Evolutionary conservation across 2,888 invertebrate species (phyloP).

Genomic region (Campoplex nolae): DNA sequence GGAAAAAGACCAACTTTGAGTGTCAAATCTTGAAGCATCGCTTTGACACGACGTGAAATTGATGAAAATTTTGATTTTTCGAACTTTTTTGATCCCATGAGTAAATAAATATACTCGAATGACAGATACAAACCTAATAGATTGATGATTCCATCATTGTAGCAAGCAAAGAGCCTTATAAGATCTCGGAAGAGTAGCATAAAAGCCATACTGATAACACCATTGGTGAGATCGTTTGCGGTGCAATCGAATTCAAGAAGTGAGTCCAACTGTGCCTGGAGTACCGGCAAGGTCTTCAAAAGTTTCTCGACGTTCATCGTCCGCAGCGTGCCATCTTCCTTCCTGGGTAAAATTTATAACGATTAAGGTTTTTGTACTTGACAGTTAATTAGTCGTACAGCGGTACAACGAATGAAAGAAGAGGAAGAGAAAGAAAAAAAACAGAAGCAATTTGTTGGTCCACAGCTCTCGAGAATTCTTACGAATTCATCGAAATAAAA

Average conservation of each 20-base stretch:
- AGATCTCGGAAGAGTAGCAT: slow-evolving; percentile 99
- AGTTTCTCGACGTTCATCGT: slow-evolving; percentile 99
- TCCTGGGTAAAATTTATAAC: slow-evolving; percentile 86
- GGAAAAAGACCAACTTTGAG: too few species aligned
- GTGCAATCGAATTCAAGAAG: slow-evolving; percentile 99
- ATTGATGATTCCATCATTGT: slow-evolving; percentile 99
- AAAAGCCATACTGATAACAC: slow-evolving; percentile 99
- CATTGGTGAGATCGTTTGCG: slow-evolving; percentile 98
- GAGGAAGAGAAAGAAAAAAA: neutral
- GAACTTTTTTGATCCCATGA: neutral
- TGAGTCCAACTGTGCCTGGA: slow-evolving; percentile 98
- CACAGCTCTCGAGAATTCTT: neutral
- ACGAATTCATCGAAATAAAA: neutral
- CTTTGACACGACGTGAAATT: neutral
- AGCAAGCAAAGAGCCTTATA: slow-evolving; percentile 99
- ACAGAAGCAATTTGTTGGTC: neutral
- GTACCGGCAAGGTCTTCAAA: slow-evolving; percentile 97
- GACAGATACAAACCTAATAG: slow-evolving; percentile 88
- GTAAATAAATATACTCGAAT: neutral
- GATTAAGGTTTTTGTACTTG: neutral
- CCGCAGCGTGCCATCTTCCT: slow-evolving; percentile 98
- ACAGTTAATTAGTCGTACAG: neutral
- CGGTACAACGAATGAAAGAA: neutral
- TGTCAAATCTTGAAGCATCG: too few species aligned
- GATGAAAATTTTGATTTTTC: neutral